These are phyloP conservation scores for Lycopodina hypogea DNA, from an alignment of 37 sponge, comb jelly and placozoan species.

Conservation along the genomic window DNA sequence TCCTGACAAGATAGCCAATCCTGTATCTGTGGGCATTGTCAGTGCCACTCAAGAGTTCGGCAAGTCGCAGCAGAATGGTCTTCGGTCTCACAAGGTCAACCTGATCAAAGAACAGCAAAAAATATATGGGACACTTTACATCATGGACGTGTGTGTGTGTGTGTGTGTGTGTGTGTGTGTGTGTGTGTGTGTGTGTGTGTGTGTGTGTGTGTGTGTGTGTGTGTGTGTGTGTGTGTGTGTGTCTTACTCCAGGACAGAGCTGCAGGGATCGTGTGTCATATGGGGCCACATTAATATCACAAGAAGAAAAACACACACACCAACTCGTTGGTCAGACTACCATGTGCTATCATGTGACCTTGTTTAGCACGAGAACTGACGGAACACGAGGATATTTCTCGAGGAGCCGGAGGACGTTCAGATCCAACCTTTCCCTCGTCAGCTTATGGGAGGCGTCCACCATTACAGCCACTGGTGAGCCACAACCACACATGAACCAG, in stretches of 20 bases:
- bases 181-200: no score
- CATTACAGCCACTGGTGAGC: constrained; percentile 63
- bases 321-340: no score
- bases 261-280: no score
- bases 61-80: constrained; percentile 33
- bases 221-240: no score
- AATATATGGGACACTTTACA: no score
- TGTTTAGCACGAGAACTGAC: constrained; percentile 80
- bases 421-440: constrained; percentile 27
- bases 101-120: constrained; percentile 11
- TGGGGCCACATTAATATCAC: no score
- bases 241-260: no score
- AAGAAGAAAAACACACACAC: no score
- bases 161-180: no score
- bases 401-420: constrained; percentile 30
- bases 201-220: no score
- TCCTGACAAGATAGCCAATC: not conserved
- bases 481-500: not conserved
- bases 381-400: constrained; percentile 26
- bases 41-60: constrained; percentile 18
- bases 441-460: constrained; percentile 73
- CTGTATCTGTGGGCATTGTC: not conserved
- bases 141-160: no score
- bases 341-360: constrained; percentile 45
- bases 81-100: constrained; percentile 63